Conservation (phyloP, 2,113 vertebrate genomes). For the Rattus rattus region DNA sequence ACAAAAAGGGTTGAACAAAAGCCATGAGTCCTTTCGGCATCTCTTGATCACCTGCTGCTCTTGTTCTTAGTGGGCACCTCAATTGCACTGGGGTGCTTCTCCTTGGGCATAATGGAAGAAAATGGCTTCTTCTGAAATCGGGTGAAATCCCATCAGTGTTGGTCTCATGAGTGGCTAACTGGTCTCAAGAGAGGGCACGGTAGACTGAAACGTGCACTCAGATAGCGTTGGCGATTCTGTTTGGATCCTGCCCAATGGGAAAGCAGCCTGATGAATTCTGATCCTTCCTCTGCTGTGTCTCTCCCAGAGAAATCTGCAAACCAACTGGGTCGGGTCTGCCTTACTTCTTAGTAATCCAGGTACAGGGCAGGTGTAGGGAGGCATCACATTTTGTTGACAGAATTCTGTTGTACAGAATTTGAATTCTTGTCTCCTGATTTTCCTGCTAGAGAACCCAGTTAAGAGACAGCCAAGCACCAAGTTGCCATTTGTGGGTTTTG, state of each 20-base stretch:
- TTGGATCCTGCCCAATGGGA: conserved; percentile 18
- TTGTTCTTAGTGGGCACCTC: neutral
- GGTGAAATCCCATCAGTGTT: neutral
- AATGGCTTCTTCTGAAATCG: neutral
- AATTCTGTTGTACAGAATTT: too few relatives aligned
- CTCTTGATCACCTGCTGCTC: neutral
- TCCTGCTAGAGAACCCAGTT: neutral
- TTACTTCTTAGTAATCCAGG: neutral
- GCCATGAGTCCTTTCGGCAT: neutral
- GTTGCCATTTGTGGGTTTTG: neutral
- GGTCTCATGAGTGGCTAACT: neutral
- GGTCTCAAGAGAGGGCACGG: neutral
- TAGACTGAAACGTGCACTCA: neutral
- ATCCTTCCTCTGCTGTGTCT: neutral
- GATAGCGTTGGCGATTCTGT: neutral
- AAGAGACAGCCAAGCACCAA: neutral
- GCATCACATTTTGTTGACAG: neutral
- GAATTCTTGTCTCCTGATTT: neutral
- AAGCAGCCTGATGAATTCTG: neutral
- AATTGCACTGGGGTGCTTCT: neutral
- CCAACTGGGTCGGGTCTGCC: neutral
- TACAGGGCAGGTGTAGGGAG: neutral
- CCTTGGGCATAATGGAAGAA: neutral
- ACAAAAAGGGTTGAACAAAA: neutral
- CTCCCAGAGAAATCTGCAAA: conserved; percentile 27